Conservation (phyloP, 2,113 vertebrate species). For the Dendropsophus ebraccatus region DNA sequence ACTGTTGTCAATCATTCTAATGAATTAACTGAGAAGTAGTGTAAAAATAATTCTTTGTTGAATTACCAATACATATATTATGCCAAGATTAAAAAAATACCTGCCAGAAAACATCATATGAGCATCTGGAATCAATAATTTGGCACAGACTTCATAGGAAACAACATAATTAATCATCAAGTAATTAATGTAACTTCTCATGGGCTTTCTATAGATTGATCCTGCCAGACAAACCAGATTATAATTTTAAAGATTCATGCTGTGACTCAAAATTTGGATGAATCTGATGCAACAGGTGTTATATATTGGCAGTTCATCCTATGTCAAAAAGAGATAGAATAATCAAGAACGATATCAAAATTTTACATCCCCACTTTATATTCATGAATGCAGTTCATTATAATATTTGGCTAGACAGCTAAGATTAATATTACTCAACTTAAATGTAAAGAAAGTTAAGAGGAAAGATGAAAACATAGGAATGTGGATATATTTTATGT, state of each 20-base stretch:
- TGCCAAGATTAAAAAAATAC: constrained; percentile 28
- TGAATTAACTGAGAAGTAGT: constrained; percentile 32
- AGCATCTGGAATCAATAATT: constrained; percentile 57
- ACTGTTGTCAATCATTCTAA: constrained; percentile 22
- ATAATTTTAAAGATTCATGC: constrained; percentile 55
- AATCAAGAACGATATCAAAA: constrained; percentile 53
- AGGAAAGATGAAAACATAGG: constrained; percentile 31
- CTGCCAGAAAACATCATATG: constrained; percentile 45
- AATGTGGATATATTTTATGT: constrained; percentile 3
- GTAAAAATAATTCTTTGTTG: constrained; percentile 34
- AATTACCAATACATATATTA: constrained; percentile 35
- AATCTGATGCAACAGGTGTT: constrained; percentile 50
- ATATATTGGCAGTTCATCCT: constrained; percentile 56
- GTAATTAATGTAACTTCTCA: constrained; percentile 57
- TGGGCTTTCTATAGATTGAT: constrained; percentile 55
- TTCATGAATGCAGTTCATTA: constrained; percentile 55
- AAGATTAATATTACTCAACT: constrained; percentile 47
- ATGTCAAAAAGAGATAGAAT: constrained; percentile 50
- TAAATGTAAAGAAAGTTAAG: constrained; percentile 48
- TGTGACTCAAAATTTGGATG: constrained; percentile 48
- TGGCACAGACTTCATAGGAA: constrained; percentile 38
- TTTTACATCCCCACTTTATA: constrained; percentile 56
- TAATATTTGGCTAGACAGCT: constrained; percentile 51
- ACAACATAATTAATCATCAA: constrained; percentile 59
- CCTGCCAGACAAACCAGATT: constrained; percentile 56